Percentiles rank a stretch among this genome's conserved stretches.
Conservation (phyloP, 2,888 invertebrate species). For the Steinernema carpocapsae region DNA sequence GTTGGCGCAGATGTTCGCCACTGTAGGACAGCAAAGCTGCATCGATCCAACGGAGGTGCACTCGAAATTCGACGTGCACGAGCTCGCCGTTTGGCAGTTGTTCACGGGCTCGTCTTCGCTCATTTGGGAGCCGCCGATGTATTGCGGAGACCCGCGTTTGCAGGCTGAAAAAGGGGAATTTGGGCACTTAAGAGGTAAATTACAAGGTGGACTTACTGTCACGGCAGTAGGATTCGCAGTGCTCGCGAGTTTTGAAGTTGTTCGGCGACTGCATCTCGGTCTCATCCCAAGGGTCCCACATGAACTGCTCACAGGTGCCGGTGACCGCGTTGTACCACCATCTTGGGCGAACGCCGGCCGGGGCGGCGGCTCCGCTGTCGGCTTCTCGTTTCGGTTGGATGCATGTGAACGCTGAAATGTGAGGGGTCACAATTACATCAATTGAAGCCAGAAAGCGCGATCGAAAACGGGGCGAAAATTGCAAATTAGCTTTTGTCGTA, state of each 20-base stretch:
- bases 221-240: constrained; percentile 58
- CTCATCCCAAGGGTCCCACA: constrained; percentile 60
- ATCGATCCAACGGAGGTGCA: constrained; percentile 57
- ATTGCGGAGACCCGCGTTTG: constrained; percentile 56
- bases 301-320: constrained; percentile 59
- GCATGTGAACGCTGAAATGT: constrained; percentile 65
- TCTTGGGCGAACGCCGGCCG: constrained; percentile 57
- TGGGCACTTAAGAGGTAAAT: background rate
- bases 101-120: constrained; percentile 55
- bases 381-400: constrained; percentile 65
- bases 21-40: constrained; percentile 60
- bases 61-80: constrained; percentile 53
- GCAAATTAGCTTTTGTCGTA: too few species aligned
- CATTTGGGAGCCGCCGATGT: constrained; percentile 49
- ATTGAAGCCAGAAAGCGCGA: too few species aligned
- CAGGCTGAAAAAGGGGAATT: constrained; percentile 47
- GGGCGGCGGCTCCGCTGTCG: constrained; percentile 59
- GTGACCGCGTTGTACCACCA: constrained; percentile 54
- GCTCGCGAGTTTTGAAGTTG: constrained; percentile 58
- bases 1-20: constrained; percentile 53
- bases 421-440: constrained; percentile 54
- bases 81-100: constrained; percentile 50
- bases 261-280: constrained; percentile 58
- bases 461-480: too few species aligned
- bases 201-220: constrained; percentile 53